Base-by-base conservation (phyloP, 2,113 vertebrate species). In the Pseudorectes ferrugineus region DNA sequence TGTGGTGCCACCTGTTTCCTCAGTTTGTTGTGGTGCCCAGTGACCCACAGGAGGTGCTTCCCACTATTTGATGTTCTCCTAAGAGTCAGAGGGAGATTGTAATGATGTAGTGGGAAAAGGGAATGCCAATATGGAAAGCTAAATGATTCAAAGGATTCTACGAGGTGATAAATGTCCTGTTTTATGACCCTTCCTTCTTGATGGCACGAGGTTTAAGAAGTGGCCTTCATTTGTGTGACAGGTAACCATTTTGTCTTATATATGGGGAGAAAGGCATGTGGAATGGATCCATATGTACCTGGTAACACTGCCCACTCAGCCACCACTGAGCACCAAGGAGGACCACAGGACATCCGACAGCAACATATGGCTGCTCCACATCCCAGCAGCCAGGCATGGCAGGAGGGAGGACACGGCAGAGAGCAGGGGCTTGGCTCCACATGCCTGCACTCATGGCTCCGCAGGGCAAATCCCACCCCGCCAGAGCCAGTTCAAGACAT, bases 261-360 rank as follows among this genome's bases (percentile, higher is more conserved):
- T 3, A 16, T 0, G 3, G 21, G 29, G 61, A 28, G 52, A 52
- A 67, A 48, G 40, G 20, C 1, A 2, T 29, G 11, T 26, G 43
- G 63, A 55, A 35, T 38, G 35, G 38, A 24, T 62, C 43, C 43
- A 35, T 38, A 10, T 21, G 22, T 42, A 48, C 20, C 36, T 65
- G 45, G 17, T 55, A 33, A 6, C 16, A 2, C 10, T 54, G 33
- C 19, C 28, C 51, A 22, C 36, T 10, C 61, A 91, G 28, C 28
- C 0, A 0, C 26, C 46, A 14, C 7, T 48, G 58, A 57, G 36
- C 80, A 52, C 14, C 3, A 0, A n/a, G 25, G 29, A 67, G 51
- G 61, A 38, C 0, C 0, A 54, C 17, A 31, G 31, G 33, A 43
- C n/a, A 70, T 18, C 48, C 5, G 0, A 10, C 14, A 58, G 26